Conservation (phyloP, 2,797 vertebrate species). For the Phoxinus dragarum region DNA sequence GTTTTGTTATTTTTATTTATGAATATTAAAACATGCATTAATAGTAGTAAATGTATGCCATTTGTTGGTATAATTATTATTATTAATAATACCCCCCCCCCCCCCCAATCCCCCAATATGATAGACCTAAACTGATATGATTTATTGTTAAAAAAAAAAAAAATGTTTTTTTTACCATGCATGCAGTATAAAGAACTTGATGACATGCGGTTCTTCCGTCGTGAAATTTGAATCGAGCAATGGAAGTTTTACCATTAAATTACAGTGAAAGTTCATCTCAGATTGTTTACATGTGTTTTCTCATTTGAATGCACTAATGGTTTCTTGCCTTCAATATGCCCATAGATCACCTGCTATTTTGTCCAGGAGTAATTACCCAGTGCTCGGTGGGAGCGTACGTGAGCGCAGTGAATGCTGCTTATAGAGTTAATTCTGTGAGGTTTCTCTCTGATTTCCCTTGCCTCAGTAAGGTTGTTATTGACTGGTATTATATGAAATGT, state of each 20-base stretch:
- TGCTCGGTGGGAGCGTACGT: background rate
- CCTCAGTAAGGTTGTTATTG: slow-evolving; percentile 27
- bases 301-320: slow-evolving; percentile 11
- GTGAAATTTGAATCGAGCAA: background rate
- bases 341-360: slow-evolving; percentile 8
- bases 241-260: background rate
- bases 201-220: background rate
- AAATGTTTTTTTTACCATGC: rapidly evolving
- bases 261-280: background rate
- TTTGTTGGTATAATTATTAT: background rate
- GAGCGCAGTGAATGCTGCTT: background rate
- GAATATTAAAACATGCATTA: background rate
- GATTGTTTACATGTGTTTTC: slow-evolving; percentile 3
- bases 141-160: background rate
- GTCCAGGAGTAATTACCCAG: slow-evolving; percentile 15
- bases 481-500: slow-evolving; percentile 44
- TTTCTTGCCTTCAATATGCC: background rate
- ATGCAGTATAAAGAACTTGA: background rate
- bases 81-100: background rate
- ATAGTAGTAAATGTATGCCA: background rate
- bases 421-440: slow-evolving; percentile 34
- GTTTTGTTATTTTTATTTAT: background rate
- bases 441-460: slow-evolving; percentile 18
- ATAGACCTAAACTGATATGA: background rate
- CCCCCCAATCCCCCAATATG: background rate